Conservation (phyloP, 1,140 invertebrate species). For the Brachionus plicatilis region DNA sequence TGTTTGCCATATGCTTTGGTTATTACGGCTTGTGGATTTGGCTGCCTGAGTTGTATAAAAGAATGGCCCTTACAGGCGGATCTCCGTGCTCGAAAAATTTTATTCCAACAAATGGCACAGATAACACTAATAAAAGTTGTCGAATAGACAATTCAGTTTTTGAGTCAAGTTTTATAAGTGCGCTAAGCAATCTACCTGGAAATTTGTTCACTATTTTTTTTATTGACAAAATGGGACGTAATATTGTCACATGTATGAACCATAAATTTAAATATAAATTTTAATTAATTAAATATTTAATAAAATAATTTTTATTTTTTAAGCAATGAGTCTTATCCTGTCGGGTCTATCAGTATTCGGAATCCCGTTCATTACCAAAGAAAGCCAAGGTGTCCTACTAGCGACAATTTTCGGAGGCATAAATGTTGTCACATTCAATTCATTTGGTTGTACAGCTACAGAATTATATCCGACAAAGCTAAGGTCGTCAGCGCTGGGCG, state of each 20-base stretch:
- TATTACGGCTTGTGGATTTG: constrained; percentile 60
- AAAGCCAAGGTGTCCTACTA: constrained; percentile 8
- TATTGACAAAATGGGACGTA: constrained; percentile 58
- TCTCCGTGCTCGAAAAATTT: constrained; percentile 45
- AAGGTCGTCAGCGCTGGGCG: constrained; percentile 14
- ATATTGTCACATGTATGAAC: constrained; percentile 56
- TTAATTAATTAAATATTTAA: background rate
- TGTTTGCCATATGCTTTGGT: constrained; percentile 46
- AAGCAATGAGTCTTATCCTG: constrained; percentile 20
- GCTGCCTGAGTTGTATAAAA: constrained; percentile 60
- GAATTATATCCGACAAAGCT: constrained; percentile 35
- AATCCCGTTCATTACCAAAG: constrained; percentile 34
- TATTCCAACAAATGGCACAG: constrained; percentile 25
- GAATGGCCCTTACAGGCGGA: constrained; percentile 52
- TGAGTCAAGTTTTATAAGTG: constrained; percentile 46
- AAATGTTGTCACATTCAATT: constrained; percentile 36
- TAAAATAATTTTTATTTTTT: background rate
- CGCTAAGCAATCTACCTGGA: constrained; percentile 55
- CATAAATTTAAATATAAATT: background rate
- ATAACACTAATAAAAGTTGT: constrained; percentile 20
- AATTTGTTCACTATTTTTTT: constrained; percentile 56
- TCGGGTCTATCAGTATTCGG: constrained; percentile 41
- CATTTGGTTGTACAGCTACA: constrained; percentile 16
- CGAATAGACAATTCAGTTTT: constrained; percentile 9
- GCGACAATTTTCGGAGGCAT: constrained; percentile 37